Percentiles rank a stretch among this genome's conserved stretches.
These are phyloP conservation scores for Columbina picui DNA, from an alignment of 2,113 vertebrate species.

Conservation along the genomic window DNA sequence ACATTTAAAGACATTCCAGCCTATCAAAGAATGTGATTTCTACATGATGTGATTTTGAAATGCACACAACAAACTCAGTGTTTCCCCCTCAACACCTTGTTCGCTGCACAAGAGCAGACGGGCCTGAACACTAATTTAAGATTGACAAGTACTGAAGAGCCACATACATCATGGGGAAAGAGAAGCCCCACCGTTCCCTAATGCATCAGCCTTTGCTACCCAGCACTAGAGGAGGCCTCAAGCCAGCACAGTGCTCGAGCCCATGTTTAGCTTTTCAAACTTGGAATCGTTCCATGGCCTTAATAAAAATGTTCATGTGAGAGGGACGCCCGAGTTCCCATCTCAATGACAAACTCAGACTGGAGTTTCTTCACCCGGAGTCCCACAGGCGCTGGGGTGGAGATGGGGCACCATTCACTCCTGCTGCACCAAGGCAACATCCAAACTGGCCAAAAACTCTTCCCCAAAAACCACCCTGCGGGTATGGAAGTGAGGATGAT, in stretches of 20 bases:
- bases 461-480: background rate
- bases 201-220: background rate
- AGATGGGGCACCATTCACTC: background rate
- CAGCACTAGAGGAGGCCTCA: background rate
- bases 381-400: background rate
- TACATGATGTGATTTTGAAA: background rate
- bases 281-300: background rate
- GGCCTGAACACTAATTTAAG: background rate
- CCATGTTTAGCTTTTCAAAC: background rate
- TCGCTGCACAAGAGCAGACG: background rate
- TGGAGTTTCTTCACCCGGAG: background rate
- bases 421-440: background rate
- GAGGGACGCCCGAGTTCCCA: no score
- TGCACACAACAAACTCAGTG: rapidly evolving
- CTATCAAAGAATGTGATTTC: background rate
- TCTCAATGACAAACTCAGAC: background rate
- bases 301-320: background rate
- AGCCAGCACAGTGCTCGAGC: background rate
- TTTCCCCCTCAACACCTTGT: background rate
- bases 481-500: background rate
- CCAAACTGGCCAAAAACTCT: background rate
- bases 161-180: no score
- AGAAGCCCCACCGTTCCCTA: background rate
- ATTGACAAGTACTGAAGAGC: background rate
- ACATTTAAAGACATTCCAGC: background rate